phyloP scores from a whole-genome alignment of 1,140 invertebrate genomes.

The Drosophila mayri region DNA sequence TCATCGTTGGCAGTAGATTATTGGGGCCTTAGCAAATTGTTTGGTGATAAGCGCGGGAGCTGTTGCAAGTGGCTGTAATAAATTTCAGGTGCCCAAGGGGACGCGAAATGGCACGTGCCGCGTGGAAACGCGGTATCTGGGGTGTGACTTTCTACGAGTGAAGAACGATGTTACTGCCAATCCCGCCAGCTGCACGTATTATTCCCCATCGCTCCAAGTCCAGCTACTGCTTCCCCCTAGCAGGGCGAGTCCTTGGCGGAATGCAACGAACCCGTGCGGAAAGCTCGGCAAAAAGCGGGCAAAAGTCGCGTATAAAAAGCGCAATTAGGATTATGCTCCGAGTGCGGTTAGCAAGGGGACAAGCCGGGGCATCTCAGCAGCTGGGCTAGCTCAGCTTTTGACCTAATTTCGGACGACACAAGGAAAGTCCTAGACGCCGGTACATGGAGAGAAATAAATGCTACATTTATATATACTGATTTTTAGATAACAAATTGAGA shows the following conservation, averaged over 20 bases:
- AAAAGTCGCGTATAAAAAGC: constrained; percentile 26
- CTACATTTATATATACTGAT: not conserved
- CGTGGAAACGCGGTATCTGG: constrained; percentile 16
- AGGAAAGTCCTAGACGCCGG: constrained; percentile 2
- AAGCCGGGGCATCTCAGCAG: constrained; percentile 18
- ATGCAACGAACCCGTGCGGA: constrained; percentile 62
- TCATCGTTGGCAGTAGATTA: constrained; percentile 42
- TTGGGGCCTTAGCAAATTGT: constrained; percentile 39
- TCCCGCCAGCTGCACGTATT: constrained; percentile 42
- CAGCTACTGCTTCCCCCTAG: constrained; percentile 4
- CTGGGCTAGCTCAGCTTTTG: constrained; percentile 56
- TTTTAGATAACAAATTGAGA: not conserved
- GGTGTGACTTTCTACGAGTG: constrained; percentile 29
- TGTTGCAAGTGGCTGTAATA: constrained; percentile 50
- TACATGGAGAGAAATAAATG: constrained; percentile 3
- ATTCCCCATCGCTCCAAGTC: constrained; percentile 11
- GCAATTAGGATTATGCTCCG: constrained; percentile 70
- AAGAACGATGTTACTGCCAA: constrained; percentile 41
- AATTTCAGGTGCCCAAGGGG: constrained; percentile 35
- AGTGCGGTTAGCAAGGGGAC: constrained; percentile 49
- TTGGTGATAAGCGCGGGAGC: constrained; percentile 37
- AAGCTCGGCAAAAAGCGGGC: constrained; percentile 12
- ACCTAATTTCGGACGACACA: constrained; percentile 57
- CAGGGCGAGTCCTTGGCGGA: constrained; percentile 56
- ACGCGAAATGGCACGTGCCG: constrained; percentile 37